Evolutionary conservation across 1,140 invertebrate genomes (phyloP).

Genomic region (Oryctes rhinoceros): DNA sequence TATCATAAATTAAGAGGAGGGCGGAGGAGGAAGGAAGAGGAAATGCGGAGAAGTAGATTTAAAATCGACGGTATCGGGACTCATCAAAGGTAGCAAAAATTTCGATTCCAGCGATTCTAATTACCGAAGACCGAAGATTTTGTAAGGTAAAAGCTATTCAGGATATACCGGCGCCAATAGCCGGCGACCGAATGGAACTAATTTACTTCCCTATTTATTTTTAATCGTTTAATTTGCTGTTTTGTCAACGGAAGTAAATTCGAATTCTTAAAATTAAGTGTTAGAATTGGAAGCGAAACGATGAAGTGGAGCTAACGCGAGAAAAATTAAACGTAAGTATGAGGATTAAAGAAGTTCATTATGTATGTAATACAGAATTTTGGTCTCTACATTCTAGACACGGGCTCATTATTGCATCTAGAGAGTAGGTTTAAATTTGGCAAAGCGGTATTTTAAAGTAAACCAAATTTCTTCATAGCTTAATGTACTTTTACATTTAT

Average conservation of each 20-base stretch:
- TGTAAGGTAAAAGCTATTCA: neutral
- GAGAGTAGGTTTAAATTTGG: no score
- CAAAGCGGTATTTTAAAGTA: no score
- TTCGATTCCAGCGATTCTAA: neutral
- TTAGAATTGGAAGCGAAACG: neutral
- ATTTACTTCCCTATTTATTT: constrained; percentile 11
- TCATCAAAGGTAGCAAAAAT: constrained; percentile 11
- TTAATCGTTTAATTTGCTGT: constrained; percentile 10
- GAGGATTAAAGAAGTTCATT: no score
- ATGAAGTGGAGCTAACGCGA: no score
- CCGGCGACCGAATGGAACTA: neutral
- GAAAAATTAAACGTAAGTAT: no score
- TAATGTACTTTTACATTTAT: no score
- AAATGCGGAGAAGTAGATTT: neutral
- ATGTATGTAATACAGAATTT: no score
- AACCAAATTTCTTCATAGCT: no score
- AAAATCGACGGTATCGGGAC: neutral
- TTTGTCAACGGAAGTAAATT: neutral
- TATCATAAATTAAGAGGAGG: neutral
- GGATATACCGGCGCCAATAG: neutral
- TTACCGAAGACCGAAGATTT: neutral
- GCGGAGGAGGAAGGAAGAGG: neutral
- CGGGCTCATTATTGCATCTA: no score
- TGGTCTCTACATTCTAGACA: no score
- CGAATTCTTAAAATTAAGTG: neutral